Percentiles rank a stretch among this genome's conserved stretches.
Conservation (phyloP, 30 jellyfish, hydroid and myxozoan species). For the Hydra vulgaris region DNA sequence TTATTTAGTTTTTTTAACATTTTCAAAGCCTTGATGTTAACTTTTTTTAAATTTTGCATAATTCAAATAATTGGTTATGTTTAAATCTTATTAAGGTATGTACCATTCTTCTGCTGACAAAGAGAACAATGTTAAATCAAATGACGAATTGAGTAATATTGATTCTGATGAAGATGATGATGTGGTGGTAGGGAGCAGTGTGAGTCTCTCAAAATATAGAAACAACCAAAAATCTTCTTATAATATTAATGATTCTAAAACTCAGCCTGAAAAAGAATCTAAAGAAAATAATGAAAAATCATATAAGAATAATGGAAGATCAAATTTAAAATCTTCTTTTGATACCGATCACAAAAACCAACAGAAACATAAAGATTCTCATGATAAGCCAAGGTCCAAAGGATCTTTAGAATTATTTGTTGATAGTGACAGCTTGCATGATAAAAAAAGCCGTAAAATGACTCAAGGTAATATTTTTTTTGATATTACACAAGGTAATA, state of each 20-base stretch:
- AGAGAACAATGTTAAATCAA: not conserved
- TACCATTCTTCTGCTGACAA: not conserved
- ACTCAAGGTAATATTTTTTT: not conserved
- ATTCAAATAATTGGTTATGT: too few relatives aligned
- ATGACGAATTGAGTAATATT: slow-evolving; percentile 11
- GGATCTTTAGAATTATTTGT: not conserved
- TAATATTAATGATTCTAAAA: not conserved
- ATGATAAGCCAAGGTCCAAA: not conserved
- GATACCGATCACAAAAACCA: not conserved
- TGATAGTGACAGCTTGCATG: not conserved
- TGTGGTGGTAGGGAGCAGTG: slow-evolving; percentile 31
- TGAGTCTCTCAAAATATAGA: slow-evolving; percentile 16
- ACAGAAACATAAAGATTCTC: too few relatives aligned
- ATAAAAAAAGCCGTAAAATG: not conserved
- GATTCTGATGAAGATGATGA: slow-evolving; percentile 24
- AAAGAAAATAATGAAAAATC: not conserved
- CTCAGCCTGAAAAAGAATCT: not conserved
- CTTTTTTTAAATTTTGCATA: too few relatives aligned
- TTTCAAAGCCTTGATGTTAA: too few relatives aligned
- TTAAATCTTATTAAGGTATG: not conserved
- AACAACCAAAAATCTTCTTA: not conserved
- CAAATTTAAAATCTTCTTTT: not conserved
- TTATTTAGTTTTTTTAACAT: too few relatives aligned
- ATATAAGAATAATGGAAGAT: not conserved
- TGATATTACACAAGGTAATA: too few relatives aligned